Conservation (phyloP, 2,888 invertebrate genomes). For the Ormyrus thymus region DNA sequence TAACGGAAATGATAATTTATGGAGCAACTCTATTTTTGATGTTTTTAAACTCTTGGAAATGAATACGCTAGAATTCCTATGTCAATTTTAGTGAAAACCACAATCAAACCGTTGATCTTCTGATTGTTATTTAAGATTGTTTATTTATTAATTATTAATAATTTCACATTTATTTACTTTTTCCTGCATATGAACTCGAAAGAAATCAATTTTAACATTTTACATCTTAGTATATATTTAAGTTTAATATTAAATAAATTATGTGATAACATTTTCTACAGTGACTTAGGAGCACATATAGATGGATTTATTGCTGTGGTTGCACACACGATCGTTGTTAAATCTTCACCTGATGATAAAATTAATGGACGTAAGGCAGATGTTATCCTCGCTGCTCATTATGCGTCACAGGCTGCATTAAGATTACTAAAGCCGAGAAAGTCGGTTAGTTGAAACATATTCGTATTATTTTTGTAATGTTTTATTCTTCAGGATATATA, state of each 20-base stretch:
- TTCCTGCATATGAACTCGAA: no score
- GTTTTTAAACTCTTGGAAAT: no score
- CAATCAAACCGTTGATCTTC: no score
- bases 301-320: constrained; percentile 99
- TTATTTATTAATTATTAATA: no score
- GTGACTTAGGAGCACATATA: constrained; percentile 98
- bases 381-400: constrained; percentile 95
- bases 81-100: no score
- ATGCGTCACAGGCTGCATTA: constrained; percentile 96
- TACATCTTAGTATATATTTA: background rate
- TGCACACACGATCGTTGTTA: constrained; percentile 95
- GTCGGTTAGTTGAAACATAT: constrained; percentile 79
- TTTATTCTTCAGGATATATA: no score
- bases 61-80: no score
- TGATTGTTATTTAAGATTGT: no score
- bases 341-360: constrained; percentile 83
- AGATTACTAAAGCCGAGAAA: constrained; percentile 93
- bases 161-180: no score
- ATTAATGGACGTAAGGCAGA: constrained; percentile 94
- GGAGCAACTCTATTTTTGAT: no score
- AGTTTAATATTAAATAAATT: constrained; percentile 49
- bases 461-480: no score
- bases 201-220: background rate
- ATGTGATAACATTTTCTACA: constrained; percentile 71
- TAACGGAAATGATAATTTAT: no score